Evolutionary conservation across 2,888 invertebrate species (phyloP), one percentile per base, ranked within the genome.

Genomic region (Troides aeacus): DNA sequence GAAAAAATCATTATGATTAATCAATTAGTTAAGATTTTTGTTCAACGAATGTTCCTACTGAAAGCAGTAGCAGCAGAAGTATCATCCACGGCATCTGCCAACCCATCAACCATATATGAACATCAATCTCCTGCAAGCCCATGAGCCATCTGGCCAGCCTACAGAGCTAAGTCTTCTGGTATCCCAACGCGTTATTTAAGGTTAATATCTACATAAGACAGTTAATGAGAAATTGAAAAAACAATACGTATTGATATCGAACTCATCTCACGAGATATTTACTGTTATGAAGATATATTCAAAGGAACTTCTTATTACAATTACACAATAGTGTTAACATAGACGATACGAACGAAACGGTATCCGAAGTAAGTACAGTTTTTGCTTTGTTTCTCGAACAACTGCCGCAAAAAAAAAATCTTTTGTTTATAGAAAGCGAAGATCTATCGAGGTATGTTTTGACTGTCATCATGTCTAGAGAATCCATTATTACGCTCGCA

Each of bases 401-500:
- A 70, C 36, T 36, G 39, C 46, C n/a, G 6, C 8, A 50, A 23
- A 60, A 60, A 36, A 23, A 60, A 36, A 23, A 56, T 46, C 59
- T 63, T 58, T 62, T 58, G 58, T 60, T 15, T 24, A 61, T 42
- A 42, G 5, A 18, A 57, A 24, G 42, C 30, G 21, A 69, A 30
- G 46, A 39, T 46, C 50, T 60, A 62, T 59, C 24, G 57, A 69
- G 23, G 63, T 36, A 62, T 60, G 63, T 53, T 66, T 67, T 42
- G 56, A 67, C 56, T 64, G 70, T 71, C 64, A 59, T 60, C 23
- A 62, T 62, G 67, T 73, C 69, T 65, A 64, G 69, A 67, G 70
- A 72, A 62, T 72, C 24, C 63, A 72, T 73, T 70, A 70, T 71
- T 69, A 75, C 74, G 75, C 76, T 74, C 75, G 72, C 70, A 70